Evolutionary conservation across 2,113 vertebrate species (phyloP), one percentile per base, ranked within the genome.

Genomic region (Upupa epops): DNA sequence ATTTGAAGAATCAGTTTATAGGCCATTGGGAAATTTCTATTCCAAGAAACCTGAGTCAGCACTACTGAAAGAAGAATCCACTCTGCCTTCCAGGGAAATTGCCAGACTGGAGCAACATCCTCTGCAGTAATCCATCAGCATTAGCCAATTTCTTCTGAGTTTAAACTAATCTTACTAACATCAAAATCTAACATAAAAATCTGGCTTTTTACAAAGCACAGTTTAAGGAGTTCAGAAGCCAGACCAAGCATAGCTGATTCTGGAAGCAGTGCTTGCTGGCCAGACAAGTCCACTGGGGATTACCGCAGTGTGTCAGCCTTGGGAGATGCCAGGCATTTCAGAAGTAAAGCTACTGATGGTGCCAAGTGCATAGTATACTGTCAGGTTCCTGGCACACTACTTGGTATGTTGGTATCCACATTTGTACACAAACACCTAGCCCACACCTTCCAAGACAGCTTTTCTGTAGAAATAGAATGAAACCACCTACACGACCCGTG

Each of bases 381-480:
- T 40, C 56, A 86, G 65, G 65, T 86, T 52, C 52, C 49, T 90
- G 77, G 70, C 36, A 78, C 1, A 1, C 25, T 37, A 24, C 45
- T 86, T 32, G 34, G 28, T 60, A 81, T 9, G 48, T 55, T 37
- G 84, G 82, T 77, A 92, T 58, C 46, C 3, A 4, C 66, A 79
- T 54, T 78, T 49, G 42, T 51, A 87, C 70, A 86, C 32, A 79
- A 17, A 89, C 86, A 56, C 64, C 24, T 46, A 54, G n/a, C 77
- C 78, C 31, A 90, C 1, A 5, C 49, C 54, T 89, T 82, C 66
- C 51, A 61, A 90, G 66, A 56, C 68, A 88, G 70, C 32, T 92
- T 93, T 90, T 92, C 71, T 72, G 55, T 21, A 84, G 83, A 83
- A 82, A 89, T 12, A 87, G 81, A 90, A 90, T 51, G 77, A 72